Percentiles rank a stretch among this genome's conserved stretches.
These are phyloP conservation scores for Cyrtorhinus lividipennis DNA, from an alignment of 1,140 invertebrate species.

Conservation along the genomic window DNA sequence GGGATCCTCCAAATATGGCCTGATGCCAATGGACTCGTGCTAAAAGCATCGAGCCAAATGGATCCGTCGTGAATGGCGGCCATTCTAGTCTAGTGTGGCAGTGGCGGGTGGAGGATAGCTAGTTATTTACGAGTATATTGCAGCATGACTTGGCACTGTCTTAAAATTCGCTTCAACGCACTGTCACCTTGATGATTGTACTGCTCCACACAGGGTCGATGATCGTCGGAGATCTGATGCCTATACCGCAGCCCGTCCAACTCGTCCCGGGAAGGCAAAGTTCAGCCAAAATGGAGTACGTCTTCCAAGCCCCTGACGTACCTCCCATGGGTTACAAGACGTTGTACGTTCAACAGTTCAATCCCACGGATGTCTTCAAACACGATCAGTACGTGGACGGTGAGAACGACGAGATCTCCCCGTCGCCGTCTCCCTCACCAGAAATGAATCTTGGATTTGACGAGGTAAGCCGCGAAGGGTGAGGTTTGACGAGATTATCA, in stretches of 20 bases:
- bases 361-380: not conserved
- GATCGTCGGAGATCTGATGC: constrained; percentile 21
- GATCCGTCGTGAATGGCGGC: too few relatives aligned
- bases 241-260: constrained; percentile 40
- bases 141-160: too few relatives aligned
- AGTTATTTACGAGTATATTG: too few relatives aligned
- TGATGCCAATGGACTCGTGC: too few relatives aligned
- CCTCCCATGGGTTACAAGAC: constrained; percentile 50
- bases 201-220: not conserved
- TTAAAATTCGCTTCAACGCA: too few relatives aligned
- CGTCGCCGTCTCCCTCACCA: not conserved
- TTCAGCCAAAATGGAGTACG: constrained; percentile 42
- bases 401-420: not conserved
- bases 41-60: too few relatives aligned
- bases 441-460: not conserved
- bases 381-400: not conserved
- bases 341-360: constrained; percentile 34
- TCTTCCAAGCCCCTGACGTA: constrained; percentile 45
- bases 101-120: too few relatives aligned
- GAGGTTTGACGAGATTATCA: too few relatives aligned
- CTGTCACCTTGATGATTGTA: too few relatives aligned
- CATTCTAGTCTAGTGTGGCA: too few relatives aligned
- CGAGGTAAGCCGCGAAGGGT: too few relatives aligned
- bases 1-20: too few relatives aligned
- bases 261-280: constrained; percentile 47